Evolutionary conservation across 2,113 vertebrate species (phyloP), one percentile per base, ranked within the genome.

Genomic region (Ciconia stormi): DNA sequence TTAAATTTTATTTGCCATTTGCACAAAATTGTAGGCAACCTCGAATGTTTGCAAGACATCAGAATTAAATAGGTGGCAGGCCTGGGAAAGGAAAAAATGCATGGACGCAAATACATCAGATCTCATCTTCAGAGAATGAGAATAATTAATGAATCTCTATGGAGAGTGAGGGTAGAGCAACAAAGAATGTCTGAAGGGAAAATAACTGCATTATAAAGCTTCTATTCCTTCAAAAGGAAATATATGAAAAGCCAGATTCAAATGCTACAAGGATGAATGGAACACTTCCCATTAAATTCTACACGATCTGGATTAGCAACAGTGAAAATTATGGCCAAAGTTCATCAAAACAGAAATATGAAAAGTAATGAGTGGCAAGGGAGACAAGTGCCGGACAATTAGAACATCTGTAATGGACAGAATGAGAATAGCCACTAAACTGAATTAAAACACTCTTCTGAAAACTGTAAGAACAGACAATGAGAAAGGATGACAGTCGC

Each of bases 401-500:
- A 71, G 27, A 65, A 22, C 44, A 77, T 32, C 29, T 72, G 63
- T 76, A 79, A 82, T 29, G n/a, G 10, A 61, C 9, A 49, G 34
- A 52, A 83, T 32, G 2, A 70, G 52, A 89, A 89, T n/a, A 7
- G 7, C 27, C n/a, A n/a, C 7, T 58, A 20, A 81, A 77, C 8
- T 20, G 40, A 86, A 82, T 65, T 58, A 65, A 88, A 77, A 20
- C 5, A 59, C 3, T 38, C 3, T 69, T 89, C 53, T 44, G 20
- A 82, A 91, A 77, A 79, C 19, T 59, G 10, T 34, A 77, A 81
- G 36, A 53, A 83, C 2, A 80, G 62, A 71, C 3, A 61, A 44
- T 0, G 1, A 81, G 36, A 76, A 93, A 79, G 62, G 16, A 70
- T 32, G 10, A 30, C 19, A 49, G 25, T 8, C 1, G 0, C 9